Base-by-base conservation (phyloP, 2,113 vertebrate species). In the Donacobius atricapilla region DNA sequence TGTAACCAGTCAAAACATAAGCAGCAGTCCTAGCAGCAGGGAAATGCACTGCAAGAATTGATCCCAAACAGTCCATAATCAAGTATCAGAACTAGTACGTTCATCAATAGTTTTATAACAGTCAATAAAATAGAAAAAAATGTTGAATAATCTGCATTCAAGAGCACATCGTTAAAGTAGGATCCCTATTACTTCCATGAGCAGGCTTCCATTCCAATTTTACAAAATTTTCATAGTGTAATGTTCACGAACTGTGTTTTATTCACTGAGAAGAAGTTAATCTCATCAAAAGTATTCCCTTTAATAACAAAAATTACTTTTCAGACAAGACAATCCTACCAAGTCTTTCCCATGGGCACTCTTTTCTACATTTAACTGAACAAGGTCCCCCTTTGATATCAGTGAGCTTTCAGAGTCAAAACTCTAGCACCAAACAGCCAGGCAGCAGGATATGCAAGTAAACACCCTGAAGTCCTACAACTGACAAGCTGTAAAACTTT, bases 381-480 rank as follows among this genome's bases (percentile, higher is more conserved):
- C 31, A 68, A 78, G n/a, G 22, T 83, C 28, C 15, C 87, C 17
- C 64, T 58, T 40, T 60, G 56, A 0, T 17, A 76, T 21, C 54
- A 76, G 4, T 13, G 37, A 83, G 42, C 72, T 91, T 80, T 66
- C 72, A 81, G 68, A 86, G 70, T 58, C 75, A 33, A 35, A 93
- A 88, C 40, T 53, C 68, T 66, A 40, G 45, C 13, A 39, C 30
- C 68, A 65, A 79, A 48, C 15, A 51, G 45, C 48, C 70, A 48
- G 1, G 13, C 42, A 28, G 20, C 0, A 0, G 1, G 2, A 57
- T 1, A 4, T 10, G 15, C 40, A 48, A 61, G 35, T 22, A 25
- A 79, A 69, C 54, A 90, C 33, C 31, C 66, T 14, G 30, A 72
- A 80, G 35, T 27, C 33, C 27, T 65, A 21, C 20, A 72, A 53